Evolutionary conservation across 2,888 invertebrate genomes (phyloP), one percentile per base, ranked within the genome.

Genomic region (Seira sanloemensis): DNA sequence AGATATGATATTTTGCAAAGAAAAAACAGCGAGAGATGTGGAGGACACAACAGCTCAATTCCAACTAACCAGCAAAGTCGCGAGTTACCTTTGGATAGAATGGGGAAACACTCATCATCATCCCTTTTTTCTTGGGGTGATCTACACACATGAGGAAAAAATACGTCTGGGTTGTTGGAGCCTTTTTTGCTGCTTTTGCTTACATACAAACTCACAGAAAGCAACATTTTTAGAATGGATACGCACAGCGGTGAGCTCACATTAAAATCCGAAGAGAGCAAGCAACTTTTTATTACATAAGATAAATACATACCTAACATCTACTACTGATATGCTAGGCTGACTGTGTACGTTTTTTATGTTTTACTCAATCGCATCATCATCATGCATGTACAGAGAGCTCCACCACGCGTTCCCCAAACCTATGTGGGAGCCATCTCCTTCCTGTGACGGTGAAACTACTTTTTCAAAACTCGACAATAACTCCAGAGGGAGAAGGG

Each of bases 391-490:
- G 37, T 37, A 7, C 12, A 37, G 37, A 7, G 37, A 37, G 37
- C 37, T 7, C 37, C 24, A 73, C 79, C 79, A 73, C 73, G 50
- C 74, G 27, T 68, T 80, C 68, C 25, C 16, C 23, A 75, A 68
- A 75, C 80, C 74, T 80, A 80, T 80, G 80, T 74, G 74, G 75
- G 80, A 80, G 80, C 80, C 80, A 80, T 80, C 80, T 80, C 80
- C 80, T 75, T 80, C 80, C 80, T 80, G 67, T 68, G 67, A 27
- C 73, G 24, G 27, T 37, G 73, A 75, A 37, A 37, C 37, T 37
- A 4, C 12, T 37, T 37, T 37, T 37, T 12, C 26, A 69, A 69
- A 69, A 16, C 23, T 12, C 16, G 66, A 16, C 16, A 16, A 21
- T 37, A 23, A 72, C 46, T 2, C n/a, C 18, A 72, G 72, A 21